Evolutionary conservation across 1,140 invertebrate species (phyloP).

Genomic region (Tribolium castaneum): DNA sequence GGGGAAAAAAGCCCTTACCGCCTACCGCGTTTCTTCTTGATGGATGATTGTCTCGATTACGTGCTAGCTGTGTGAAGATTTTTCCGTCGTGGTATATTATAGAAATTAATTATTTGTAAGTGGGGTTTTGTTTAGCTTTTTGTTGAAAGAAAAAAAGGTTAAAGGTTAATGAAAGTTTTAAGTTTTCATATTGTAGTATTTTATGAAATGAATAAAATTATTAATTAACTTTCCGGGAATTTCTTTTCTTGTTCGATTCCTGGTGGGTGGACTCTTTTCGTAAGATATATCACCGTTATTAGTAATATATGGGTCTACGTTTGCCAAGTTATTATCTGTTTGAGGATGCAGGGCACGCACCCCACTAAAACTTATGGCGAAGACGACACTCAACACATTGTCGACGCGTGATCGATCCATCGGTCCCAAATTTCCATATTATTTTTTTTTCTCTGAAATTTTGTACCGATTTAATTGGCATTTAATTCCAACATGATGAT

Average conservation of each 20-base stretch:
- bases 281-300: no score
- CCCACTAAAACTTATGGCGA: constrained; percentile 48
- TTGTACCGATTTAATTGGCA: constrained; percentile 5
- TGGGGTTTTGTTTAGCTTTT: not conserved
- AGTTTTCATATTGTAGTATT: not conserved
- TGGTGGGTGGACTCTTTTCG: no score
- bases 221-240: no score
- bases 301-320: no score
- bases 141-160: not conserved
- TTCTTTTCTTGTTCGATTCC: no score
- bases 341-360: constrained; percentile 46
- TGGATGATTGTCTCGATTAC: no score
- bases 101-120: constrained; percentile 20
- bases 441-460: not conserved
- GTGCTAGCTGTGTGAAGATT: not conserved
- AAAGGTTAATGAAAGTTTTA: not conserved
- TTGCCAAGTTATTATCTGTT: constrained; percentile 53
- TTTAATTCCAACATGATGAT: not conserved
- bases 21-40: no score
- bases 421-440: not conserved
- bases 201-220: no score
- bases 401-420: constrained; percentile 38
- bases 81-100: not conserved
- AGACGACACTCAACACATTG: constrained; percentile 49
- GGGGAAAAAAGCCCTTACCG: not conserved